These are phyloP conservation scores for Perodicticus potto DNA, from an alignment of 2,797 vertebrate species.

Conservation along the genomic window DNA sequence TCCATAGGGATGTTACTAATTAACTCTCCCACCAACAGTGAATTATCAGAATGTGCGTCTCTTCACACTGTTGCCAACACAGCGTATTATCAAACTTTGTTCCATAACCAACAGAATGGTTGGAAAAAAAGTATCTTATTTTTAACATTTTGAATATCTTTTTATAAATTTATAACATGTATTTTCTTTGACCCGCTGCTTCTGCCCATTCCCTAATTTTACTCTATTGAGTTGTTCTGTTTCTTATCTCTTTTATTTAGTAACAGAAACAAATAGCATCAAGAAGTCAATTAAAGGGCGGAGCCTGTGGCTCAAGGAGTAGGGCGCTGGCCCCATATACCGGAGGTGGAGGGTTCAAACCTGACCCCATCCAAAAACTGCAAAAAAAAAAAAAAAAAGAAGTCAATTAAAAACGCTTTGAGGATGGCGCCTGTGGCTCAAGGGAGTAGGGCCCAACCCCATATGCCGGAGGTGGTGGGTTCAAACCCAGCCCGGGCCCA, in stretches of 20 bases:
- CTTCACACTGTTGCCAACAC: neutral
- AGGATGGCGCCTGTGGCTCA: too few species aligned
- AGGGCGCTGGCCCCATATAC: too few species aligned
- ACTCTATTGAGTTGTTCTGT: neutral
- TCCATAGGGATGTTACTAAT: neutral
- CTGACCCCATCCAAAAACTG: too few species aligned
- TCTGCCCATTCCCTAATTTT: neutral
- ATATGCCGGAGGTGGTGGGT: too few species aligned
- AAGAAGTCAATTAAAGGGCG: neutral
- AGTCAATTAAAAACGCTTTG: too few species aligned
- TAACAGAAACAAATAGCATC: slow-evolving; percentile 4
- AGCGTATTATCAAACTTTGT: neutral
- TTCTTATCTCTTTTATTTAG: neutral
- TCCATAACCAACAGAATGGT: neutral
- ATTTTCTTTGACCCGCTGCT: neutral
- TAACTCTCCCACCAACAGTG: neutral
- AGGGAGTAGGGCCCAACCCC: too few species aligned
- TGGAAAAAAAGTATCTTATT: neutral
- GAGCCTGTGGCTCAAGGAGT: too few species aligned
- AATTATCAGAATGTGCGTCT: neutral
- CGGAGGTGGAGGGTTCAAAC: too few species aligned
- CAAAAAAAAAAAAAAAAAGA: too few species aligned
- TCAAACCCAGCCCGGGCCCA: too few species aligned
- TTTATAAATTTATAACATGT: neutral
- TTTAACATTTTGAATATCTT: neutral